phyloP scores from a whole-genome alignment of 2,113 vertebrate species.

The Microcebus jonahi region DNA sequence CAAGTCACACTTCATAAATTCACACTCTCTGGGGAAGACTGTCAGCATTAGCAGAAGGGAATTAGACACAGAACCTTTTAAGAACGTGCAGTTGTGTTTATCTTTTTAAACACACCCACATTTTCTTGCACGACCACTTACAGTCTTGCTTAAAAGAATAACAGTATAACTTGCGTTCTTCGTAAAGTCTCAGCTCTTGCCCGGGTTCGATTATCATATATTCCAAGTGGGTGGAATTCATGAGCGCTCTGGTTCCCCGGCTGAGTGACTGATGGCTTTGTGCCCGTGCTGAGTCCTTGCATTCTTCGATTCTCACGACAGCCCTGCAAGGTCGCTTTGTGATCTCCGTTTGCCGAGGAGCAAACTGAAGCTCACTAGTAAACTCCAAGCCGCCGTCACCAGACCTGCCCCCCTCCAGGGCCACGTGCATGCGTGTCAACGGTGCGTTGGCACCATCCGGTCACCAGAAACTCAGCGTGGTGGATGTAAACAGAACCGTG shows the following conservation, averaged over 20 bases:
- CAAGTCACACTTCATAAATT: rapidly evolving
- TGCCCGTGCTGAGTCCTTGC: not conserved
- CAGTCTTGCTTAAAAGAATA: not conserved
- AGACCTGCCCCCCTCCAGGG: not conserved
- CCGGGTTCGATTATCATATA: rapidly evolving
- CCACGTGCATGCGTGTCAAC: rapidly evolving
- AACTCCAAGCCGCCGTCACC: rapidly evolving
- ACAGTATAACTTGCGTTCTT: not conserved
- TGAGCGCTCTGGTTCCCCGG: not conserved
- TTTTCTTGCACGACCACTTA: not conserved
- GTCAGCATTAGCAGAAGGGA: not conserved
- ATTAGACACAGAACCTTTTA: not conserved
- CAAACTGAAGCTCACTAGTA: rapidly evolving
- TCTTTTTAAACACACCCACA: not conserved
- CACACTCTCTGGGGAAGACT: not conserved
- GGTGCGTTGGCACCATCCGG: too few species aligned
- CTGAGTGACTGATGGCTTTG: rapidly evolving
- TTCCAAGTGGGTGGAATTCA: not conserved
- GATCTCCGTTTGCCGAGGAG: rapidly evolving
- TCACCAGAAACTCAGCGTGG: not conserved
- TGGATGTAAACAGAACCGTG: not conserved
- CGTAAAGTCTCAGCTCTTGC: not conserved
- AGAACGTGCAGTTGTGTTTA: not conserved
- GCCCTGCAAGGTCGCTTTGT: not conserved
- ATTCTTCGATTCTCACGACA: not conserved